Conservation (phyloP, 2,888 invertebrate species). For the Fragum fragum region DNA sequence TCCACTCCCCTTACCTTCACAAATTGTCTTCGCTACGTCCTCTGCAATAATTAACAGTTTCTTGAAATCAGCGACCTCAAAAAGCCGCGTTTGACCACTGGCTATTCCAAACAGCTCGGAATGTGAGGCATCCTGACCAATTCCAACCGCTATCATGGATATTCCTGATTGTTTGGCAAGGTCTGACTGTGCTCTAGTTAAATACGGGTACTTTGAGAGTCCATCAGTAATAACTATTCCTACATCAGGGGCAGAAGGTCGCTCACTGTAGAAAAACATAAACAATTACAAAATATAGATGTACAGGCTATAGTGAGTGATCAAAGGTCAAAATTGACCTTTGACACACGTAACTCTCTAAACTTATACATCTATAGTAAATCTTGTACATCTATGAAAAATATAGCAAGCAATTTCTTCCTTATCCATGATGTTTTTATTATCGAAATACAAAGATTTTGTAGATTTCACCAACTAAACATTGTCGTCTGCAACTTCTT, state of each 20-base stretch:
- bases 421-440: no score
- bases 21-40: background rate
- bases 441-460: no score
- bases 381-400: no score
- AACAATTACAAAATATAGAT: no score
- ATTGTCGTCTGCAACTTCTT: no score
- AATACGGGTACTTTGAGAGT: slow-evolving; percentile 54
- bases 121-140: slow-evolving; percentile 51
- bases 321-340: no score
- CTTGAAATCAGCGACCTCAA: slow-evolving; percentile 54
- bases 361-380: no score
- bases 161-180: slow-evolving; percentile 52
- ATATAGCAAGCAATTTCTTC: no score
- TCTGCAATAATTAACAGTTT: slow-evolving; percentile 22
- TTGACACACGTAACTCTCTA: no score
- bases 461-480: no score
- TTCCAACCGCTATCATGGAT: slow-evolving; percentile 59
- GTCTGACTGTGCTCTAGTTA: slow-evolving; percentile 50
- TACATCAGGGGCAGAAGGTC: slow-evolving; percentile 54
- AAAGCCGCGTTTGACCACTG: slow-evolving; percentile 41
- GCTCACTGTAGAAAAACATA: slow-evolving; percentile 37
- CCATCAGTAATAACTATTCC: slow-evolving; percentile 64
- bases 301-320: no score
- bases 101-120: slow-evolving; percentile 50
- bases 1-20: background rate